Base-by-base conservation (phyloP, 2,797 vertebrate species). In the Typhlichthys subterraneus region DNA sequence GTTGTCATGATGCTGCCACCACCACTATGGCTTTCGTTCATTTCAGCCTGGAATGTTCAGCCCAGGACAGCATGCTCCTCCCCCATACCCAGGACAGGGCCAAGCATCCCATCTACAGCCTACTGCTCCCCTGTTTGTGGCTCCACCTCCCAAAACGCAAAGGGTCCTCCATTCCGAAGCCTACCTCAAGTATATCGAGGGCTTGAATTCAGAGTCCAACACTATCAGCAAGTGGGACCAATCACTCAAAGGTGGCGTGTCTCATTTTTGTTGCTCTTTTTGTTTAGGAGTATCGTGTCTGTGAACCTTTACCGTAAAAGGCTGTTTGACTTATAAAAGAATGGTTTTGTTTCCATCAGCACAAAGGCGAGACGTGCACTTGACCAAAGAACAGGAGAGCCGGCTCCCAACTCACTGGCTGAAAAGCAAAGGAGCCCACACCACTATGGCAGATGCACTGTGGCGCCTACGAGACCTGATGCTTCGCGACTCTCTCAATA, bases 171-270 rank as follows among this genome's bases (percentile, higher is more conserved):
- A 99, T 83, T 99, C 98, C 1, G 97, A 99, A 83, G 97, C 98
- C 75, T 99, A 99, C 80, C 90, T 99, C 77, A 98, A 98, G 77
- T 99, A 99, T 61, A 99, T 99, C 0, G 98, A 99, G 88, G 97
- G 97, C 65, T 93, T 99, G 71, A 96, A 94, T 63, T 93, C 96
- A 17, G 97, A 99, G 54, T 95, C 95, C 2, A 92, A 81, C 76
- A 97, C 95, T 2, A 92, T 99, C 87, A 98, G 97, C 94, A 98
- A 98, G 79, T 99, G 97, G 97, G 97, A 99, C 89, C 96, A 99
- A 87, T 96, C 94, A 0, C 95, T 99, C 57, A 94, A 94, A 94
- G 97, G 97, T 98, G 87, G 33, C 59, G 12, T 69, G 45, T 5
- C 23, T 29, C 0, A 29, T 7, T 31, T 53, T 38, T 62, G 4